Conservation (phyloP, 2,888 invertebrate genomes). For the Vesta saturnalis region DNA sequence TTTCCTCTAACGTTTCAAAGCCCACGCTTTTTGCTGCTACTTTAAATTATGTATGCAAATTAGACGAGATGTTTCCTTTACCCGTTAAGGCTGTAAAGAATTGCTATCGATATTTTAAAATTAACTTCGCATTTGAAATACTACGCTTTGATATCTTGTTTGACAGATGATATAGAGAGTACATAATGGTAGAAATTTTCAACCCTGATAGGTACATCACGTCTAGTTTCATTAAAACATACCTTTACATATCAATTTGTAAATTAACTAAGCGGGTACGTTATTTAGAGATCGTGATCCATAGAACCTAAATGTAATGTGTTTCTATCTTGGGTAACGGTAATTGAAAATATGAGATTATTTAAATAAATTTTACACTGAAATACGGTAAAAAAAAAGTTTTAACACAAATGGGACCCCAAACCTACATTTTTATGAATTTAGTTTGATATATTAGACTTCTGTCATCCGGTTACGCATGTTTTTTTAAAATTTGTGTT, state of each 20-base stretch:
- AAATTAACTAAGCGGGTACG: neutral
- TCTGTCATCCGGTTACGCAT: too few species aligned
- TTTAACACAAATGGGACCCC: too few species aligned
- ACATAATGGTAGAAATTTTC: neutral
- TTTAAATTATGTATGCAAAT: constrained; percentile 38
- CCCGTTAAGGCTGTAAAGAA: constrained; percentile 18
- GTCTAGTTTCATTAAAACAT: too few species aligned
- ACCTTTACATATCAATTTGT: neutral
- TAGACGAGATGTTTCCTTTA: constrained; percentile 33
- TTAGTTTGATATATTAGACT: too few species aligned
- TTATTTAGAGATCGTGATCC: neutral
- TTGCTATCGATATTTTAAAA: constrained; percentile 24
- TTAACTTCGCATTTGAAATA: constrained; percentile 18
- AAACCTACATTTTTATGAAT: too few species aligned
- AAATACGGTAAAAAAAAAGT: too few species aligned
- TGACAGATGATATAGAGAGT: neutral
- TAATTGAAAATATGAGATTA: too few species aligned
- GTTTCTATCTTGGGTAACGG: too few species aligned
- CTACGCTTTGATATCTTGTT: constrained; percentile 5
- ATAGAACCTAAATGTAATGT: neutral
- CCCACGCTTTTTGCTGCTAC: constrained; percentile 34
- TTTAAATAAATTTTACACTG: too few species aligned
- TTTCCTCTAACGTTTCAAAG: constrained; percentile 31
- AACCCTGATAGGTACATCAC: constrained; percentile 1
- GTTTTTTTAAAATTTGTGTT: too few species aligned